Conservation (phyloP, 2,113 vertebrate species). For the Bubo blakistoni region DNA sequence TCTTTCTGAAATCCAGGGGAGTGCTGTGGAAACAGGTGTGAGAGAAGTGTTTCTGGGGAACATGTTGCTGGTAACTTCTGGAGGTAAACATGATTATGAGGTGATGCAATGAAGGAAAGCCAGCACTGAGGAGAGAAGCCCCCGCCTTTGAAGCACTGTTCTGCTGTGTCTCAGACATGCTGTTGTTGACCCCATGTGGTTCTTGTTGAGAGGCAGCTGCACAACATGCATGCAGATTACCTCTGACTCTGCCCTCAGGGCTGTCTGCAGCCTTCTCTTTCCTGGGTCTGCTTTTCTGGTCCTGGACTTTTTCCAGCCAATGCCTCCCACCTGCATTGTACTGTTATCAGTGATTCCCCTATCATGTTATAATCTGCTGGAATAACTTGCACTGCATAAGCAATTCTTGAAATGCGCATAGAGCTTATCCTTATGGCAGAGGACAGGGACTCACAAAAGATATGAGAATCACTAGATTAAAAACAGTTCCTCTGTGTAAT, state of each 20-base stretch:
- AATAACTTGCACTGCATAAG: neutral
- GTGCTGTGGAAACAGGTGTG: neutral
- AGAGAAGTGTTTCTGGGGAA: neutral
- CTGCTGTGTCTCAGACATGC: neutral
- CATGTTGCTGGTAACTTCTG: neutral
- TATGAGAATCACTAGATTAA: neutral
- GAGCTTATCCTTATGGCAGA: neutral
- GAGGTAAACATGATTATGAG: neutral
- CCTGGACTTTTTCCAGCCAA: neutral
- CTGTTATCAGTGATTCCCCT: neutral
- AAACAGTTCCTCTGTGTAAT: neutral
- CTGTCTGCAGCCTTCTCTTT: neutral
- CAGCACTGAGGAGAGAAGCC: neutral
- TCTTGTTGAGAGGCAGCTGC: neutral
- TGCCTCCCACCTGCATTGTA: neutral
- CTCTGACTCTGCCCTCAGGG: neutral
- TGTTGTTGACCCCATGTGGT: fast-evolving
- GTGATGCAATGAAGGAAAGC: neutral
- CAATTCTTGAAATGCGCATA: neutral
- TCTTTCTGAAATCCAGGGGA: neutral
- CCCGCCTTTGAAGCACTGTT: neutral
- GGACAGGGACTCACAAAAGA: neutral
- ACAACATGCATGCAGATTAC: neutral
- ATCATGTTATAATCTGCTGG: neutral
- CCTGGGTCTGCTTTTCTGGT: neutral